Evolutionary conservation across 2,113 vertebrate species (phyloP), one percentile per base, ranked within the genome.

Genomic region (Arenaria interpres): DNA sequence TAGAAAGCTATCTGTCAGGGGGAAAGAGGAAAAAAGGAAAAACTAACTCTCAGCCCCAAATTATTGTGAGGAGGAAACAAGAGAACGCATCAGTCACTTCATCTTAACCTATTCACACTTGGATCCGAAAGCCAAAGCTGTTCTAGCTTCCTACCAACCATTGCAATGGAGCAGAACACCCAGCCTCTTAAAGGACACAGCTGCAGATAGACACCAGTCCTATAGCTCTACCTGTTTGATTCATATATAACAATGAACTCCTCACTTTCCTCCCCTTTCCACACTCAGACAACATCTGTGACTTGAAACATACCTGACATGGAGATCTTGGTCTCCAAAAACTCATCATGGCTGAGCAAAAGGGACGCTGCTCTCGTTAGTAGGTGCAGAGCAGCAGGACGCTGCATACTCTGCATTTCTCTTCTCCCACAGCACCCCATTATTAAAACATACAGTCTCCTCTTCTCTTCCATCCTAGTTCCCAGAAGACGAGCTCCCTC

Each of bases 321-420:
- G 1, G 12, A 30, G 54, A 63, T 18, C 19, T 69, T 45, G 14
- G 39, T 4, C 66, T 71, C 64, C 69, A 51, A 59, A 85, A 87
- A 6, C 33, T n/a, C 73, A 27, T 17, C 43, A 7, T 1, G 6
- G 66, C 71, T 88, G 37, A 72, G 60, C 43, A 9, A 23, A 22
- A 51, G 56, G 76, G n/a, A 30, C 60, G 14, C 3, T 15, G 41
- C 23, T 71, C n/a, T 46, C 0, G 0, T 1, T 20, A 43, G 67
- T 3, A 89, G 66, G 32, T 75, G 88, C 77, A 84, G 63, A 68
- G 50, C 1, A 63, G 48, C 1, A 43, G 59, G 73, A 51, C 60
- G 54, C 5, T 28, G 41, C 41, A 48, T 37, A 50, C 9, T 3
- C 30, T 60, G 51, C 48, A 20, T 27, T 59, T 27, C 48, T 68